phyloP scores from a whole-genome alignment of 2,888 invertebrate species.

The Scaeva pyrastri region DNA sequence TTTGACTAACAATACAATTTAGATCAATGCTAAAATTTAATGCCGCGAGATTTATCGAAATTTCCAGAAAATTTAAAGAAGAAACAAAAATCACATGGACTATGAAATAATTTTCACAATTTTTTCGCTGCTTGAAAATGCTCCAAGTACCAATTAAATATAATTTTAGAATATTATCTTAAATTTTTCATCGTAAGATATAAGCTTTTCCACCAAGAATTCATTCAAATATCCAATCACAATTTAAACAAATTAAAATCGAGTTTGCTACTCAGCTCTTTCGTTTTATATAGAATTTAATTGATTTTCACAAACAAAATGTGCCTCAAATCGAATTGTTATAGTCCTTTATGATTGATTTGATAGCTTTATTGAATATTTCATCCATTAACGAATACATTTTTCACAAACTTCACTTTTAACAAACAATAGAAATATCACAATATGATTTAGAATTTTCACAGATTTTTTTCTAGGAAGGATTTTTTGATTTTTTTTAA shows the following conservation, averaged over 20 bases:
- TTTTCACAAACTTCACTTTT: neutral
- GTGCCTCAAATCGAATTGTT: neutral
- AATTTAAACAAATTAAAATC: neutral
- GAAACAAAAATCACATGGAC: neutral
- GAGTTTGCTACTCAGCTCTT: constrained; percentile 53
- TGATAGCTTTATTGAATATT: neutral
- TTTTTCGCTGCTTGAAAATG: neutral
- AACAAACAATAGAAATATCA: neutral
- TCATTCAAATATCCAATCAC: neutral
- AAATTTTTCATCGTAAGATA: neutral
- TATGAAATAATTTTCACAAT: neutral
- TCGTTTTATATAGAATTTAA: constrained; percentile 5
- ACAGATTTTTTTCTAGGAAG: neutral
- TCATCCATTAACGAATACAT: neutral
- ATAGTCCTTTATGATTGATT: neutral
- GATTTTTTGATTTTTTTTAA: constrained; percentile 19
- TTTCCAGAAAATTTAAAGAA: neutral
- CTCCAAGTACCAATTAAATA: neutral
- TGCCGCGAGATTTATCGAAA: neutral
- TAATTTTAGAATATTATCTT: neutral
- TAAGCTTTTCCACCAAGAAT: neutral
- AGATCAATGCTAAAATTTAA: neutral
- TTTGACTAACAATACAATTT: no score
- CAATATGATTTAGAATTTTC: constrained; percentile 4
- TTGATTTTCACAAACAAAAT: neutral